Evolutionary conservation across 2,797 vertebrate species (phyloP), one percentile per base, ranked within the genome.

Genomic region (Falco naumanni): DNA sequence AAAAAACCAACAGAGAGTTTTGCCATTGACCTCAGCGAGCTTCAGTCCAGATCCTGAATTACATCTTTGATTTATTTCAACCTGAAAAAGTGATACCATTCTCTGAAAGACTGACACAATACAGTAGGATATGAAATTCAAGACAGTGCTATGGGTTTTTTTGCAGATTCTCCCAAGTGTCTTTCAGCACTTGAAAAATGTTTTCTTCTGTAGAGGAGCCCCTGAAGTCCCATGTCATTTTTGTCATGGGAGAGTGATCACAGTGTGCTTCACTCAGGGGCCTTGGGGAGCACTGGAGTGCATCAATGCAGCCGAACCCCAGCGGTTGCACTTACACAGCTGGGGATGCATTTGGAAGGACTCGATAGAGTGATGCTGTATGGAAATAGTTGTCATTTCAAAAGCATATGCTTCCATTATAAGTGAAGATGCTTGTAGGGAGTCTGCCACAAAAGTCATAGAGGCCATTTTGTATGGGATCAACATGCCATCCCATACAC

Each of bases 191-290:
- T 28, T 79, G 54, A 94, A 79, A 94, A 85, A 69, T 34, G 6
- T 34, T 77, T 83, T 85, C 51, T 82, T 87, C 51, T 37, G 24
- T 3, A 63, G 18, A 63, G 25, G 9, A 92, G 39, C 28, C 31
- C 64, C 60, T 70, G 45, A 70, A 91, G 48, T 75, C 33, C 31
- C 41, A 29, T n/a, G 17, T n/a, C 1, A 1, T 17, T 83, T 87
- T 95, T 80, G 68, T 57, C 37, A 34, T 70, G 56, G 91, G 31
- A 95, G 64, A 94, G 28, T 34, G 64, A 83, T 91, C 76, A 77
- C 41, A 74, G 31, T 28, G 15, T 0, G 1, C 19, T 77, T 87
- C 43, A 33, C 28, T 80, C 39, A 17, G 47, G 25, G 65, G 11
- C 56, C 53, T 83, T 18, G 45, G 26, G 53, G 45, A 50, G 18